Base-by-base conservation (phyloP, 2,797 vertebrate genomes). In the Rhinoraja longicauda region DNA sequence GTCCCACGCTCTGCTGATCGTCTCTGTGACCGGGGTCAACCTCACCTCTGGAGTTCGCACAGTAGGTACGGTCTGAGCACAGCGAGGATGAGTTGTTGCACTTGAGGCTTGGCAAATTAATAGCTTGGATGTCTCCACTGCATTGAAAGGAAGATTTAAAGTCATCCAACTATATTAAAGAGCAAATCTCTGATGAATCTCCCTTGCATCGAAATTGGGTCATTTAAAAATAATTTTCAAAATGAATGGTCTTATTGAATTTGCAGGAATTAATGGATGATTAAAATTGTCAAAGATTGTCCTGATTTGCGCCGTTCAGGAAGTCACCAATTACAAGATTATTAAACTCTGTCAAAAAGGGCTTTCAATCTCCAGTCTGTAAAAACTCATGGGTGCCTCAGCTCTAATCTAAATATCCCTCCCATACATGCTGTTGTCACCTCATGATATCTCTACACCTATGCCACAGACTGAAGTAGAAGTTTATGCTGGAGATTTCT, bases 1-100 rank as follows among this genome's bases (percentile, higher is more conserved):
- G 4, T 99, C 99, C 0, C 99, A 99, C 0, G 99, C 98, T 6
- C 97, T 99, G 93, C 98, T 99, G 93, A 97, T 99, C 29, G 93
- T 99, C 95, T 98, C 96, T 0, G 97, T 99, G 92, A 96, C 94
- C 0, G 98, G 98, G 0, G 94, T 96, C 1, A 98, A 99, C 95
- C 94, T 95, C 93, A 97, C 97, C 93, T 99, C 98, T 0, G 98
- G 98, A 29, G 96, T 97, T 90, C 96, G 97, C 75, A 98, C 98
- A 64, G 96, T 97, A 93, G 98, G 98, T 98, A 93, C 93, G 96
- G 12, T 39, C 82, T 73, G 21, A 10, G 39, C 7, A 21, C 5
- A 32, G 29, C 59, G 13, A 17, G 9, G 53, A 62, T 4, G 6
- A 32, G 19, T 81, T 21, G 29, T 9, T 10, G 26, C 45, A 10